Evolutionary conservation across 2,888 invertebrate species (phyloP), one percentile per base, ranked within the genome.

Genomic region (Agrochola litura): DNA sequence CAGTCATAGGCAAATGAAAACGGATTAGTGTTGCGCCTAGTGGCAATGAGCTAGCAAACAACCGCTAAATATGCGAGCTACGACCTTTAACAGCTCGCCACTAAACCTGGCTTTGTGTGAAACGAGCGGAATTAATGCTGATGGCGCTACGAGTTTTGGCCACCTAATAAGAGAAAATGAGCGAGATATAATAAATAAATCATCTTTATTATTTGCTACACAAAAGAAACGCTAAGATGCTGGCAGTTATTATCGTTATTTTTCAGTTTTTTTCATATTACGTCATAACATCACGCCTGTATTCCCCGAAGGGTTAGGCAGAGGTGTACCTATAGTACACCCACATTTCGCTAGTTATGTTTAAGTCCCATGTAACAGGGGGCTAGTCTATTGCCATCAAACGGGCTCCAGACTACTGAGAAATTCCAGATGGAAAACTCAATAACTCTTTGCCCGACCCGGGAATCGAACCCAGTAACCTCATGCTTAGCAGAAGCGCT

Each of bases 81-180:
- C 64, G 71, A 77, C 85, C 82, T 84, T 75, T 85, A 85, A 69
- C 75, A 69, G 77, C 56, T 64, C 72, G 9, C 69, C 83, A 70
- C 72, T 85, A 82, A 84, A 76, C 61, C 85, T 66, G 66, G 82
- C 83, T 84, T 82, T 84, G 83, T 84, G 85, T 82, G 63, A 77
- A 74, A 66, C 63, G 77, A 73, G 82, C 69, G 54, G 64, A 75
- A 82, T 77, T 74, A 81, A 85, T 74, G 77, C 43, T 85, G 66
- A 77, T 82, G 60, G 30, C 37, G 61, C 41, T 54, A 43, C 37
- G 37, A 73, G 67, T 81, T 85, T 84, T 75, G 70, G 37, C 70
- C 60, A 71, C 64, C 41, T 83, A 71, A 81, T 73, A 70, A 85
- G 68, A 60, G 71, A 73, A 56, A 84, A 82, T 82, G 64, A 71